Evolutionary conservation across 2,797 vertebrate genomes (phyloP), one percentile per base, ranked within the genome.

Genomic region (Takifugu rubripes): DNA sequence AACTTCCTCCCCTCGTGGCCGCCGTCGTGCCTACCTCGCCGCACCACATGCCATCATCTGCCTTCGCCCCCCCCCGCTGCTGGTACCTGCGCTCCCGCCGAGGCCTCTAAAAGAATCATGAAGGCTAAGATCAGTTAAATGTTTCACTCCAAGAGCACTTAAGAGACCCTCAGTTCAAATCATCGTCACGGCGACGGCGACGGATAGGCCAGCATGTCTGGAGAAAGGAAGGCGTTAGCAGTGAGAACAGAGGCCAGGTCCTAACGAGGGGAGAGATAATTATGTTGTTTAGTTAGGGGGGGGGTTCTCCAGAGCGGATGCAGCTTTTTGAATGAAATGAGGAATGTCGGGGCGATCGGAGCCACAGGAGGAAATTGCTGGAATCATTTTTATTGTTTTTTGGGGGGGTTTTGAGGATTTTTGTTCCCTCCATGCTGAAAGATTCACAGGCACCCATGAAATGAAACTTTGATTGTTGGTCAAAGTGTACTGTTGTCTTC

Each of bases 251-350:
- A 83, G 46, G 70, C 50, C 87, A 87, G 83, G 70, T 73, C 82
- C 83, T 88, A 85, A 88, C 68, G 79, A 87, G 78, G 81, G 71
- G 64, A 75, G 75, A 80, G 83, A 82, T 90, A 87, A 88, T 88
- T 87, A 83, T 89, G 83, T 85, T 83, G 79, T 84, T 87, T 85
- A 76, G 84, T 84, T 78, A 1, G 72, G 81, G 83, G 36, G 36
- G 79, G 72, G 79, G 64, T 82, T 78, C 70, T 73, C 70, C 61
- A 61, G 65, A 14, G 63, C 66, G 66, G 70, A 74, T 84, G 83
- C 84, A 81, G 71, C 68, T 84, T 85, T 84, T 76, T 83, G 72
- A 69, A 81, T 81, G 66, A 75, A 77, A 80, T 63, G 70, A 59
- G 66, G 36, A 52, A 40, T 42, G 49, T 36, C 49, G 61, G 67